Evolutionary conservation across 2,113 vertebrate genomes (phyloP).

Genomic region (Falcunculus frontatus): DNA sequence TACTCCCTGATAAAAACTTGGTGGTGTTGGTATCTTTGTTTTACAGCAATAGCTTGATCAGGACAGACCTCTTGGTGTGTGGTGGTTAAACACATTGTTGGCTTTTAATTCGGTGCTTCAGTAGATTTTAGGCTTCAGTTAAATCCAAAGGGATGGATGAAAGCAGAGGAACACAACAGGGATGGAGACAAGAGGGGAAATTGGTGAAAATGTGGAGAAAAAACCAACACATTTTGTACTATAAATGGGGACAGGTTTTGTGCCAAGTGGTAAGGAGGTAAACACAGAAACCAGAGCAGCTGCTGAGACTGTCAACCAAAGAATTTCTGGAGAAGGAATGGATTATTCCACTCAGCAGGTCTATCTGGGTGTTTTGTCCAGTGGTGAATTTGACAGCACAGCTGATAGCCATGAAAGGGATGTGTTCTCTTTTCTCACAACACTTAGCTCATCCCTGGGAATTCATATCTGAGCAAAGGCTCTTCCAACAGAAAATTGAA

Average conservation of each 20-base stretch:
- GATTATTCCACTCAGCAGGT: constrained; percentile 23
- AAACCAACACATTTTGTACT: background rate
- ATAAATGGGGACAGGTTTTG: background rate
- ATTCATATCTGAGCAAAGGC: background rate
- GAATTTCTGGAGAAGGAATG: constrained; percentile 10
- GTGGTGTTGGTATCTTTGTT: background rate
- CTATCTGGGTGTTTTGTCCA: background rate
- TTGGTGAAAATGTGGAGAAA: background rate
- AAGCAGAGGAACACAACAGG: background rate
- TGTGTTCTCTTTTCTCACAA: background rate
- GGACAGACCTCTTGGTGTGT: background rate
- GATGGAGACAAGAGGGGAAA: background rate
- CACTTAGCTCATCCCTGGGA: background rate
- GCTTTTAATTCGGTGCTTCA: background rate
- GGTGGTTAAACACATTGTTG: background rate
- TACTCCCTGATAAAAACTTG: background rate
- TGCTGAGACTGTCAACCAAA: background rate
- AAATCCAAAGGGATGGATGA: background rate
- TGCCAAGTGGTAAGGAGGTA: background rate
- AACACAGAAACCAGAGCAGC: background rate
- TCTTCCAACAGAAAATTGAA: background rate
- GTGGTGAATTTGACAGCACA: background rate
- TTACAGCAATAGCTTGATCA: background rate
- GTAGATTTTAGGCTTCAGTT: background rate
- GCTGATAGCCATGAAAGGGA: background rate